A percentile compares a stretch with the other conserved stretches of the same genome.
phyloP scores from a whole-genome alignment of 2,797 vertebrate species.

The Petrocephalus schoutedeni region DNA sequence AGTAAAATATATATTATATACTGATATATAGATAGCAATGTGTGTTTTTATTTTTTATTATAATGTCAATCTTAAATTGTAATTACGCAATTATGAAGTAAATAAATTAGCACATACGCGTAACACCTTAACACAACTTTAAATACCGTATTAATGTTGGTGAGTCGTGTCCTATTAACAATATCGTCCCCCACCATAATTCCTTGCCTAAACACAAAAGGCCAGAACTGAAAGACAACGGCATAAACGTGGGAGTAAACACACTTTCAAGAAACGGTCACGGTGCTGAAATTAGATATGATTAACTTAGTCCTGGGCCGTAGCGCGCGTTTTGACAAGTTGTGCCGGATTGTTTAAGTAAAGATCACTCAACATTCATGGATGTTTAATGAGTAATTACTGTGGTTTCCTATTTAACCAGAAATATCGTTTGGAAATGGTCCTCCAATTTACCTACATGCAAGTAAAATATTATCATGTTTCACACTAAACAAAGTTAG shows the following conservation, averaged over 20 bases:
- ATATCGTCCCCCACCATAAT: not conserved
- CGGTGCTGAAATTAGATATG: not conserved
- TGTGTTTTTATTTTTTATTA: not conserved
- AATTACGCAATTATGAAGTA: not conserved
- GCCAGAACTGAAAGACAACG: not conserved
- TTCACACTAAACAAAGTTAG: not conserved
- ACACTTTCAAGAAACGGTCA: not conserved
- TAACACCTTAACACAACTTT: not conserved
- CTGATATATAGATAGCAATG: not conserved
- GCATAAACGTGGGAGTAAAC: not conserved
- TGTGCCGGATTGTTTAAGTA: not conserved
- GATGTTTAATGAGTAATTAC: not conserved
- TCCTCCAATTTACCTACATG: not conserved
- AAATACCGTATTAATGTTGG: not conserved
- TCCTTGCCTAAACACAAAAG: conserved; percentile 5
- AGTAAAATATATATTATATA: not conserved
- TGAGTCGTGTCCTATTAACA: not conserved
- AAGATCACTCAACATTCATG: conserved; percentile 4
- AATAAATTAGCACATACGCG: not conserved
- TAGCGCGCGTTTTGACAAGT: not conserved
- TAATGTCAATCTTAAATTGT: not conserved
- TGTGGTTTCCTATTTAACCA: not conserved
- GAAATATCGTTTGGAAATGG: not conserved
- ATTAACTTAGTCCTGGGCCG: not conserved
- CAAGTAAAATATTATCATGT: conserved; percentile 1